Percentiles rank a stretch among this genome's conserved stretches.
phyloP scores from a whole-genome alignment of 2,113 vertebrate species.

The Thomomys bottae region DNA sequence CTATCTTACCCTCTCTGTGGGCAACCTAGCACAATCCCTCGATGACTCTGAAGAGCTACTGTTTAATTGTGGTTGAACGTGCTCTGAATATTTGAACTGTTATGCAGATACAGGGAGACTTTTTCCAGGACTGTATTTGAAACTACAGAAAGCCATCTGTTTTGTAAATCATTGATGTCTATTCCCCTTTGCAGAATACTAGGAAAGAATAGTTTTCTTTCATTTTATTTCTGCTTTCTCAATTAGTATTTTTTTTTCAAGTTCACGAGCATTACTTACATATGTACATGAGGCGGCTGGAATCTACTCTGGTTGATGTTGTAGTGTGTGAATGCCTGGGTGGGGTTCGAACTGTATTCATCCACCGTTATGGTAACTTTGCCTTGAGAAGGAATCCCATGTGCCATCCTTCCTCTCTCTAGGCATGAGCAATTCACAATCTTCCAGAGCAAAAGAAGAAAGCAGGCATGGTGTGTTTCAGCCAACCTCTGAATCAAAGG shows the following conservation, averaged over 20 bases:
- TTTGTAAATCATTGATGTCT: neutral
- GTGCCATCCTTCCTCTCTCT: conserved; percentile 96
- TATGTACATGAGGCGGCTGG: conserved; percentile 98
- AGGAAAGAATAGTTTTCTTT: neutral
- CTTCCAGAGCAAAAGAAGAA: conserved; percentile 87
- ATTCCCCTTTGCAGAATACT: neutral
- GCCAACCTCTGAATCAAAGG: conserved; percentile 82
- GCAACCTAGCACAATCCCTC: neutral
- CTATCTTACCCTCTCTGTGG: neutral
- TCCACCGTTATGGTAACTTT: conserved; percentile 98
- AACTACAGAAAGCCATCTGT: conserved; percentile 46
- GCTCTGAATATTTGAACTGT: neutral
- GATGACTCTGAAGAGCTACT: neutral
- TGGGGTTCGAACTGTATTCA: conserved; percentile 99
- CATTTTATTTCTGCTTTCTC: conserved; percentile 24
- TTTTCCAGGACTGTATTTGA: neutral
- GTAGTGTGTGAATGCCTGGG: conserved; percentile 98
- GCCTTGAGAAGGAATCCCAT: conserved; percentile 96
- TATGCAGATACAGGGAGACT: neutral
- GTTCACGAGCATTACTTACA: conserved; percentile 89
- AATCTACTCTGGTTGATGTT: conserved; percentile 99
- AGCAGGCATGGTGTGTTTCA: conserved; percentile 91
- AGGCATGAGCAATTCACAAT: conserved; percentile 95
- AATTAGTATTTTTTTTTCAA: neutral
- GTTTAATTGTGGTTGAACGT: neutral